Evolutionary conservation across 2,113 vertebrate genomes (phyloP).

Genomic region (Dromas ardeola): DNA sequence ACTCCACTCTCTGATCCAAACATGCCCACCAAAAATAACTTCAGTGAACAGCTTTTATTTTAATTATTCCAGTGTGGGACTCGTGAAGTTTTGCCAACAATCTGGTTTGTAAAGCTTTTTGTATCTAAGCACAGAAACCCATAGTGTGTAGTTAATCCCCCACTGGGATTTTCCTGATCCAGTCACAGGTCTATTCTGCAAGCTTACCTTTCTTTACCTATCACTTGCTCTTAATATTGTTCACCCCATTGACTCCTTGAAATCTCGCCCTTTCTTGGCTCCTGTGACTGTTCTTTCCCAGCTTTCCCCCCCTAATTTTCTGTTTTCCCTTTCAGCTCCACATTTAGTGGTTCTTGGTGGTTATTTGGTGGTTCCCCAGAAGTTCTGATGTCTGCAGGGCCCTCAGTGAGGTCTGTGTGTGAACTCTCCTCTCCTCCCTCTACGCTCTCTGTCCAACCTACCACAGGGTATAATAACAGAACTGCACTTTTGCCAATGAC

Average conservation of each 20-base stretch:
- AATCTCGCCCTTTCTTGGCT: neutral
- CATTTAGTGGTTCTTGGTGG: neutral
- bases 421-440: neutral
- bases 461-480: neutral
- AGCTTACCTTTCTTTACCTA: conserved; percentile 15
- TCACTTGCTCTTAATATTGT: neutral
- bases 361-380: neutral
- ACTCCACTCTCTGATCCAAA: conserved; percentile 59
- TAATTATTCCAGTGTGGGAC: conserved; percentile 62
- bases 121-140: conserved; percentile 46
- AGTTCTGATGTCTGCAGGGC: neutral
- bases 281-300: neutral
- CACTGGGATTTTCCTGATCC: conserved; percentile 3
- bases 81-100: conserved; percentile 49
- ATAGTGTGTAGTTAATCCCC: neutral
- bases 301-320: neutral
- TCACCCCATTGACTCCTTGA: neutral
- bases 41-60: conserved; percentile 62
- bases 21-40: conserved; percentile 68
- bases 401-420: neutral
- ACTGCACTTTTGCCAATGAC: neutral
- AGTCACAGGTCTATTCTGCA: neutral
- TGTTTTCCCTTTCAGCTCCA: neutral
- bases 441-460: neutral
- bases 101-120: conserved; percentile 60